Conservation (phyloP, 2,888 invertebrate species). For the Drosophila kokeensis region DNA sequence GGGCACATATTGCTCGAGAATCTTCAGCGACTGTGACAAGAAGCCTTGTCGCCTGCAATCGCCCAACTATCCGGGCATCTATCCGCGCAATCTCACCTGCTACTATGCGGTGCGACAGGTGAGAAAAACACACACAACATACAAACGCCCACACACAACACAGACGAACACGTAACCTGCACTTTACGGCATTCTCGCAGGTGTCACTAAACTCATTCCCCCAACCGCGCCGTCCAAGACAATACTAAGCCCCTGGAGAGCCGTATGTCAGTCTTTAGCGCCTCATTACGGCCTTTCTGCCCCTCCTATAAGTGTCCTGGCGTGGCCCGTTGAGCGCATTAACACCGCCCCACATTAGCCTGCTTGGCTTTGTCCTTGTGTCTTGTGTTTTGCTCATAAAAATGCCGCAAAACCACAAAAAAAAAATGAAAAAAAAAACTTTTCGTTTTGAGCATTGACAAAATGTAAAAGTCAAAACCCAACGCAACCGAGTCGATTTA, state of each 20-base stretch:
- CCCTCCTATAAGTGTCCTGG: background rate
- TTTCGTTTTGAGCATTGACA: slow-evolving; percentile 44
- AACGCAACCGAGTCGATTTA: slow-evolving; percentile 57
- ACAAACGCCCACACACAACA: background rate
- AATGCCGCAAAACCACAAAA: slow-evolving; percentile 42
- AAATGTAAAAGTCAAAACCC: slow-evolving; percentile 68
- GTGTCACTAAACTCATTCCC: slow-evolving; percentile 29
- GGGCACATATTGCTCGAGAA: slow-evolving; percentile 95
- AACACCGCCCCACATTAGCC: slow-evolving; percentile 17
- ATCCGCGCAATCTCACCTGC: slow-evolving; percentile 97
- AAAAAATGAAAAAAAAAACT: slow-evolving; percentile 18
- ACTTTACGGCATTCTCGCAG: slow-evolving; percentile 15
- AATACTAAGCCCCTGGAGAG: slow-evolving; percentile 18
- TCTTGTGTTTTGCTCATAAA: slow-evolving; percentile 59
- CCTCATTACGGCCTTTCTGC: slow-evolving; percentile 33
- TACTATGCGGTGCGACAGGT: slow-evolving; percentile 94
- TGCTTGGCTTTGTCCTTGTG: slow-evolving; percentile 14
- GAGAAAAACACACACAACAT: slow-evolving; percentile 58
- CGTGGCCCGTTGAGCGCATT: slow-evolving; percentile 25
- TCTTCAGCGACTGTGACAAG: slow-evolving; percentile 96
- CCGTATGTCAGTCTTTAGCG: slow-evolving; percentile 49
- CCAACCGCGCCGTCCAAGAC: background rate
- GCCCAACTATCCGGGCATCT: slow-evolving; percentile 96
- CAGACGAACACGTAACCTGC: slow-evolving; percentile 2
- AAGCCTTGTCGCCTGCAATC: slow-evolving; percentile 95